Conservation (phyloP, 35 echinoderm and acorn worm genomes). For the Stichopus chloronotus region DNA sequence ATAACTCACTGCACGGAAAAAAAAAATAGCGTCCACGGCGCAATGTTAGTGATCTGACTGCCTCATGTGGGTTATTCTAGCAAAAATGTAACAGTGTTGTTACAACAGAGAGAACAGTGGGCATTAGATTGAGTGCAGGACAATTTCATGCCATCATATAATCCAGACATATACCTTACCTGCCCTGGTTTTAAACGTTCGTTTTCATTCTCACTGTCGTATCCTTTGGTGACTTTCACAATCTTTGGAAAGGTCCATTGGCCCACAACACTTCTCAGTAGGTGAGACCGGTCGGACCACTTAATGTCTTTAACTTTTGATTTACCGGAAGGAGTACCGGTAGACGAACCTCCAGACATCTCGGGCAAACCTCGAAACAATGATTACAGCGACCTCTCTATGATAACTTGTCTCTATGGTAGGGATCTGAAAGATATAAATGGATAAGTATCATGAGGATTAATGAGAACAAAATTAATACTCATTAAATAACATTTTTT, state of each 20-base stretch:
- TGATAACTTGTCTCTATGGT: neutral
- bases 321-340: conserved; percentile 9
- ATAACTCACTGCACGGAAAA: too few relatives aligned
- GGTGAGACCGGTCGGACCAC: conserved; percentile 74
- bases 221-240: conserved; percentile 74
- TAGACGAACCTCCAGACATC: conserved; percentile 13
- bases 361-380: neutral
- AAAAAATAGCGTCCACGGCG: too few relatives aligned
- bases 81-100: too few relatives aligned
- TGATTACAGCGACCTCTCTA: neutral
- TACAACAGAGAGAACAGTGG: neutral
- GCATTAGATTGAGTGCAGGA: neutral
- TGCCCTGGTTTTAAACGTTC: conserved; percentile 70
- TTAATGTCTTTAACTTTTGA: conserved; percentile 84
- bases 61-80: too few relatives aligned
- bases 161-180: conserved; percentile 53
- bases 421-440: neutral
- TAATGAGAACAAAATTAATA: too few relatives aligned
- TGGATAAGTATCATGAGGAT: too few relatives aligned
- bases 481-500: too few relatives aligned
- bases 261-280: conserved; percentile 72
- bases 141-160: neutral
- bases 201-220: conserved; percentile 76
- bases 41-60: too few relatives aligned
- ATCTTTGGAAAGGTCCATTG: conserved; percentile 81